Percentiles rank a stretch among this genome's conserved stretches.
These are phyloP conservation scores for Tolypeutes matacus DNA, from an alignment of 2,797 vertebrate genomes.

Conservation along the genomic window DNA sequence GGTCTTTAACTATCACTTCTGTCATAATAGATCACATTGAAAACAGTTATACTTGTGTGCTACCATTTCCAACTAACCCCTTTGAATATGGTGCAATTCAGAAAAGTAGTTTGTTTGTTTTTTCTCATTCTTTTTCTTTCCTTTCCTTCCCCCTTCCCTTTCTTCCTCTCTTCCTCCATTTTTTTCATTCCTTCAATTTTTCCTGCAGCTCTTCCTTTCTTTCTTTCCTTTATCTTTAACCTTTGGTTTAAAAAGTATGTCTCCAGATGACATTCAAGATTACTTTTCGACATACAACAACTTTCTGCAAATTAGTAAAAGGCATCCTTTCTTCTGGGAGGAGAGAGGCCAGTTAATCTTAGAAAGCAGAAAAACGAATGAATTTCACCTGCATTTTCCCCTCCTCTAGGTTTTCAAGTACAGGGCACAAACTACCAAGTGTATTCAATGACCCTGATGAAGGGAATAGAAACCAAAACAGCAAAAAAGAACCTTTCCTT, in stretches of 20 bases:
- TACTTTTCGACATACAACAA: neutral
- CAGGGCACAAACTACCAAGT: neutral
- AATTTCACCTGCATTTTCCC: neutral
- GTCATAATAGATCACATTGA: slow-evolving; percentile 81
- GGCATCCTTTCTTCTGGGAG: neutral
- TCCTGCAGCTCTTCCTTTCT: neutral
- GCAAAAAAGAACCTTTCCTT: neutral
- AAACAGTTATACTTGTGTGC: slow-evolving; percentile 77
- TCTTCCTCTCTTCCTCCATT: neutral
- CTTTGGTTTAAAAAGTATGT: neutral
- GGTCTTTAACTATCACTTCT: slow-evolving; percentile 82
- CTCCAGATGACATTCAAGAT: neutral
- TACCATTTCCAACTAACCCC: slow-evolving; percentile 65
- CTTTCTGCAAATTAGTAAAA: neutral
- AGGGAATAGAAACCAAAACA: slow-evolving; percentile 72
- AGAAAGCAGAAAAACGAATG: neutral
- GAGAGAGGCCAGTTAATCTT: neutral
- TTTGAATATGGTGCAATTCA: neutral
- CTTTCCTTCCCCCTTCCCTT: neutral
- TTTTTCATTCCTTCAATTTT: neutral
- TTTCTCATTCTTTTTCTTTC: neutral
- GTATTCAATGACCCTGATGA: slow-evolving; percentile 67
- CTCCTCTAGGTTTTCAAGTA: neutral
- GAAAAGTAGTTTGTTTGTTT: neutral
- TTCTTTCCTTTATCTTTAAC: neutral